Conservation (phyloP, 2,113 vertebrate genomes). For the Rhizomys pruinosus region DNA sequence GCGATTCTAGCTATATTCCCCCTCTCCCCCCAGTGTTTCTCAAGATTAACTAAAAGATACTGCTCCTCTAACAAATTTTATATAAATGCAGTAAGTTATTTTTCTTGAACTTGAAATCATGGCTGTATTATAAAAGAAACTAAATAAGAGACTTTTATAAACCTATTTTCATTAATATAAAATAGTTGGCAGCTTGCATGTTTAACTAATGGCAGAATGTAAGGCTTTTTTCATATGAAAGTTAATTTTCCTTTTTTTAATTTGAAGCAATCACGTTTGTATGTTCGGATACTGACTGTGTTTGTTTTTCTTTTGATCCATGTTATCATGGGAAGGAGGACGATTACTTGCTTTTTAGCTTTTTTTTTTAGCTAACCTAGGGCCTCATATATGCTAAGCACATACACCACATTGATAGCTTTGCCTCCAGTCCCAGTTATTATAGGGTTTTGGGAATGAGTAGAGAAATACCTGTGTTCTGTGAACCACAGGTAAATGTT, state of each 20-base stretch:
- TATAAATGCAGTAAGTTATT: constrained; percentile 45
- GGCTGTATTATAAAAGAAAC: constrained; percentile 26
- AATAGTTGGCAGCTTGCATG: constrained; percentile 17
- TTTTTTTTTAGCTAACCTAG: background rate
- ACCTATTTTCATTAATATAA: constrained; percentile 39
- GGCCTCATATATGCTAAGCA: background rate
- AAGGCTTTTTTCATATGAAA: constrained; percentile 48
- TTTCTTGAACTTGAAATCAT: constrained; percentile 65
- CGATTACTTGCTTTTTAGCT: constrained; percentile 22
- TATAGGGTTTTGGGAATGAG: constrained; percentile 20
- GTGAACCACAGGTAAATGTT: background rate
- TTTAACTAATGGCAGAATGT: constrained; percentile 32
- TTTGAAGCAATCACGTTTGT: constrained; percentile 24
- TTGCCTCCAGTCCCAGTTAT: background rate
- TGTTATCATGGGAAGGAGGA: background rate
- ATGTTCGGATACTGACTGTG: constrained; percentile 16
- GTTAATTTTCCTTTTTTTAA: background rate
- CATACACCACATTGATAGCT: background rate
- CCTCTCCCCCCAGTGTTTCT: background rate
- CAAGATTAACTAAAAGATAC: constrained; percentile 57
- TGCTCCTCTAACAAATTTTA: background rate
- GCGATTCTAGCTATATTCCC: background rate
- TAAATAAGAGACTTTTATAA: constrained; percentile 16
- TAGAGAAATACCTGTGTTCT: constrained; percentile 18
- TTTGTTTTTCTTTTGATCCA: constrained; percentile 10